Evolutionary conservation across 2,888 invertebrate species (phyloP), one percentile per base, ranked within the genome.

Genomic region (Halictus ligatus): DNA sequence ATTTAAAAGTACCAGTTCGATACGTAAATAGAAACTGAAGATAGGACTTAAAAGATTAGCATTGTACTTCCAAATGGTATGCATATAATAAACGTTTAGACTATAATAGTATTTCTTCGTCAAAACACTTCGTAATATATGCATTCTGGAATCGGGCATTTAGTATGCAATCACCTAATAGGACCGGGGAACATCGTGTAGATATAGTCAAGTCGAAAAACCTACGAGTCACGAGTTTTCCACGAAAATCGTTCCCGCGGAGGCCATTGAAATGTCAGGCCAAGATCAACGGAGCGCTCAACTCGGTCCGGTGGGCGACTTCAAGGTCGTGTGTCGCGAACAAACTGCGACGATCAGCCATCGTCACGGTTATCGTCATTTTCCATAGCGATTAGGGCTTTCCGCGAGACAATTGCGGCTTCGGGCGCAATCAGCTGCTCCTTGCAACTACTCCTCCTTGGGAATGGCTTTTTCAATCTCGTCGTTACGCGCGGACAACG

Each of bases 271-370:
- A 90, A 89, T 88, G 90, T 89, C 89, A 87, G 88, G 82, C 87
- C 89, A 91, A 92, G 89, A 92, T 91, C 90, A 88, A 18, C 58
- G 80, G 78, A 80, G 88, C 86, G 86, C 80, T 89, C 89, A 88
- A 88, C 84, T 76, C 54, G 71, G 50, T 21, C 73, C 81, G 82
- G 88, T 88, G 88, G 87, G 88, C 88, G 89, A 83, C 67, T 40
- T 78, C 91, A 91, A 91, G 89, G 91, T 89, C 83, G 86, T 79
- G 86, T 79, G 72, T 50, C 54, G 76, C 48, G 35, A 67, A 67
- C 67, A 67, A 69, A 69, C 21, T 69, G 8, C 64, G 35, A 77
- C 67, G 76, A 40, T 69, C 76, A n/a, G 43, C 64, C 35, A 8
- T 69, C 69, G 78, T 77, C 71, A 64, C 69, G 10, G 58, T 71